These are phyloP conservation scores for Chionodraco myersi DNA, from an alignment of 2,113 vertebrate species.

Conservation along the genomic window DNA sequence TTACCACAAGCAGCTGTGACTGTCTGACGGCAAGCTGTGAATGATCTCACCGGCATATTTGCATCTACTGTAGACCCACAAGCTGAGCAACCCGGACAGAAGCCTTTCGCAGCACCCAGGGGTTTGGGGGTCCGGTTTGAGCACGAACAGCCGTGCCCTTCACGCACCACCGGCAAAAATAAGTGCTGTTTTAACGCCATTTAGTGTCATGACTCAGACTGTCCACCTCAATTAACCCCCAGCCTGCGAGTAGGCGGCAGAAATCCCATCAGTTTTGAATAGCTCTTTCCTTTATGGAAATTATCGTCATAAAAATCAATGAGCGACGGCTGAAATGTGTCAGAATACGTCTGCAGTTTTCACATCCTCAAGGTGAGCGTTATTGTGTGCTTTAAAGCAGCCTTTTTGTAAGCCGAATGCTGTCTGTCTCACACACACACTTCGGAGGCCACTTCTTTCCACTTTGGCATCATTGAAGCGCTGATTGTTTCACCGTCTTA, in stretches of 20 bases:
- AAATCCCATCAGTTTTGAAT: conserved; percentile 25
- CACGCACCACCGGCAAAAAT: conserved; percentile 60
- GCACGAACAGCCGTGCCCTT: conserved; percentile 54
- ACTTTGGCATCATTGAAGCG: conserved; percentile 12
- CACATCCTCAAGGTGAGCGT: conserved; percentile 25
- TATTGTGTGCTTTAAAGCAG: conserved; percentile 21
- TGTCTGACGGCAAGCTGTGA: conserved; percentile 60
- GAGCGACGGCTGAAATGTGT: not conserved
- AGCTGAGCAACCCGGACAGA: conserved; percentile 57
- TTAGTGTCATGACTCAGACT: conserved; percentile 61
- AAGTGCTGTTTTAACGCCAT: conserved; percentile 65
- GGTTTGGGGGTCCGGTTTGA: not conserved
- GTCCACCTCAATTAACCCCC: conserved; percentile 66
- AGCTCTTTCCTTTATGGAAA: conserved; percentile 36
- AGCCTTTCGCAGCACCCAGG: conserved; percentile 29
- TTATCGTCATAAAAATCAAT: conserved; percentile 39
- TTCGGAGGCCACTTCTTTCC: conserved; percentile 7
- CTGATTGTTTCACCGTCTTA: conserved; percentile 43
- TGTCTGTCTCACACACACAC: not conserved
- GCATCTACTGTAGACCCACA: conserved; percentile 50
- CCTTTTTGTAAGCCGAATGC: conserved; percentile 15
- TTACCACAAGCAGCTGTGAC: conserved; percentile 50
- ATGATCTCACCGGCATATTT: conserved; percentile 67
- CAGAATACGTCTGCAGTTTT: not conserved
- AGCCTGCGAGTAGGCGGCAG: conserved; percentile 15